Evolutionary conservation across 2,113 vertebrate genomes (phyloP).

Genomic region (Seriola dumerili): DNA sequence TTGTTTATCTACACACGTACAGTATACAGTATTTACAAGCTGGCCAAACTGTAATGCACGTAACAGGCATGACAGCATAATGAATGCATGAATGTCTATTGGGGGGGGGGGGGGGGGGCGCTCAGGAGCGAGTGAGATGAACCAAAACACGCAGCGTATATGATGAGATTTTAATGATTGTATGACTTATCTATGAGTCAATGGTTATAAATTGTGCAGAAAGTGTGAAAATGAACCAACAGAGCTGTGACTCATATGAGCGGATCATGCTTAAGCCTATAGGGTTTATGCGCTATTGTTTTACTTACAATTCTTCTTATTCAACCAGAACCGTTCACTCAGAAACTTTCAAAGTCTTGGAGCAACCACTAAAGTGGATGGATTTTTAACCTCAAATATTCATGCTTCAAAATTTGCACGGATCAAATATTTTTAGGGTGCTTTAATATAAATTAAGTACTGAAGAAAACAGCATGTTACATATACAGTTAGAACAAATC

Average conservation of each 20-base stretch:
- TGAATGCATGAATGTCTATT: background rate
- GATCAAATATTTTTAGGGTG: too few species aligned
- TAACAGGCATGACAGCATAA: background rate
- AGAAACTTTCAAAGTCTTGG: background rate
- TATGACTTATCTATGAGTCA: background rate
- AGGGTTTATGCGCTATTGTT: constrained; percentile 13
- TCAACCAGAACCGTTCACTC: background rate
- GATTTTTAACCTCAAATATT: background rate
- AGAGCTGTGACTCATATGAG: background rate
- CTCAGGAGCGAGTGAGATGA: background rate
- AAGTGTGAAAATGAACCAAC: constrained; percentile 10
- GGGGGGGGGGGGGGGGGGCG: too few species aligned
- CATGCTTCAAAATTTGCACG: too few species aligned
- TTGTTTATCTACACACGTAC: background rate
- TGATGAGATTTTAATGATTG: constrained; percentile 17
- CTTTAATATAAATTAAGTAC: background rate
- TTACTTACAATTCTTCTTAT: constrained; percentile 18
- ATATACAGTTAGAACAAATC: background rate
- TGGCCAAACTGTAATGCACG: constrained; percentile 14
- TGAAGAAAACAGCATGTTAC: background rate
- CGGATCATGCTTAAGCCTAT: constrained; percentile 6
- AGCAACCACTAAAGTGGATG: background rate
- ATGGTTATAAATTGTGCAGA: constrained; percentile 1
- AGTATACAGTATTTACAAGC: constrained; percentile 8
- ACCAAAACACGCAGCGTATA: background rate